A percentile compares a stretch with the other conserved stretches of the same genome.
Conservation (phyloP, 2,113 vertebrate species). For the Stercorarius parasiticus region DNA sequence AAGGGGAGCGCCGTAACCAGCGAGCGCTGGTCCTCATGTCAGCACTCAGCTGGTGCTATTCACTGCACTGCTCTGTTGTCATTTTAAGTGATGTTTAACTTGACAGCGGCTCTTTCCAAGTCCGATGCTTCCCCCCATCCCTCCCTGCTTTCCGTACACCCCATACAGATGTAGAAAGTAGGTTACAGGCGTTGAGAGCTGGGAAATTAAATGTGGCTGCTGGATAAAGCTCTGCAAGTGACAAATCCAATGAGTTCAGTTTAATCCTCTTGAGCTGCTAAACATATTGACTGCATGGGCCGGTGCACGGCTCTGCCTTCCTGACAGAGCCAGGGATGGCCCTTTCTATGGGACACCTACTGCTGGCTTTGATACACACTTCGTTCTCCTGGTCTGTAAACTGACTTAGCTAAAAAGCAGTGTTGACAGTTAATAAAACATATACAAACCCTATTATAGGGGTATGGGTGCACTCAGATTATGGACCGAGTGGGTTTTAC, state of each 20-base stretch:
- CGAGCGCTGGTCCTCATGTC: fast-evolving
- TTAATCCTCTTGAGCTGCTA: slow-evolving; percentile 15
- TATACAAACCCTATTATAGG: neutral
- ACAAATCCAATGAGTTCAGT: neutral
- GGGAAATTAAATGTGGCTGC: slow-evolving; percentile 27
- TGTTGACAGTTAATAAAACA: neutral
- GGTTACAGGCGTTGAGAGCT: neutral
- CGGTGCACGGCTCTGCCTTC: neutral
- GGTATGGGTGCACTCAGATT: neutral
- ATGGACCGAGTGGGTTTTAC: neutral
- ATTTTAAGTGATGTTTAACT: neutral
- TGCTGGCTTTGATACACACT: fast-evolving
- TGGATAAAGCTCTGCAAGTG: slow-evolving; percentile 30
- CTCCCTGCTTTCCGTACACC: neutral
- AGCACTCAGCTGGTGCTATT: neutral
- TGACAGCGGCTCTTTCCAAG: neutral
- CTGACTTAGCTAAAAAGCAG: neutral
- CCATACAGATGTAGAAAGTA: slow-evolving; percentile 1
- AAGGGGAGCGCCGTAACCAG: neutral
- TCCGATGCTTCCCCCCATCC: neutral
- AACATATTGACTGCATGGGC: neutral
- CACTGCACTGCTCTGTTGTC: neutral
- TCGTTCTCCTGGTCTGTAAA: neutral
- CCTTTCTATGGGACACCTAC: fast-evolving
- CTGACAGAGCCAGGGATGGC: neutral